These are phyloP conservation scores for Pluvianellus socialis DNA, from an alignment of 2,113 vertebrate genomes.

Conservation along the genomic window DNA sequence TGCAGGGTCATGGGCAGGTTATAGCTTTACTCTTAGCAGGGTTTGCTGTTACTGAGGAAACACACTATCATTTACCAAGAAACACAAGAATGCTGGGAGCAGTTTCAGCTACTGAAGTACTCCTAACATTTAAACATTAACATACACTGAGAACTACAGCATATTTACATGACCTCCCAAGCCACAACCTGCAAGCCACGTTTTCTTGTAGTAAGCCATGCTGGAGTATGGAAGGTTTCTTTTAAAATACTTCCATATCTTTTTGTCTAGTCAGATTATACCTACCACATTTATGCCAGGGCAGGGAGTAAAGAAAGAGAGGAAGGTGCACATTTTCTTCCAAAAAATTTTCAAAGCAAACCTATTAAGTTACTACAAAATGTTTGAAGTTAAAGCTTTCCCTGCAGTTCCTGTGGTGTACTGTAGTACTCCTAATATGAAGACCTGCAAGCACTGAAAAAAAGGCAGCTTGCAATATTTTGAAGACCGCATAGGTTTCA, in stretches of 20 bases:
- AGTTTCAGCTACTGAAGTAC: not conserved
- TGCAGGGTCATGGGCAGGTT: slow-evolving; percentile 60
- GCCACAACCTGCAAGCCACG: not conserved
- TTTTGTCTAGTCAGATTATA: not conserved
- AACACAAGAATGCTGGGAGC: slow-evolving; percentile 5
- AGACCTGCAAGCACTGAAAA: not conserved
- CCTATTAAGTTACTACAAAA: not conserved
- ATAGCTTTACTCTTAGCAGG: not conserved
- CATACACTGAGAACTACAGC: not conserved
- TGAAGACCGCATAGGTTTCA: not conserved
- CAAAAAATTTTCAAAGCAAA: not conserved
- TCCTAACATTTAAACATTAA: slow-evolving; percentile 40
- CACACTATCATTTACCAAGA: slow-evolving; percentile 9
- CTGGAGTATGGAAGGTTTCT: not conserved
- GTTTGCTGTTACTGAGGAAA: slow-evolving; percentile 54
- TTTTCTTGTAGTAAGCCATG: not conserved
- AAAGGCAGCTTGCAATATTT: not conserved
- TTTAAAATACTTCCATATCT: not conserved
- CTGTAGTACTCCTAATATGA: not conserved
- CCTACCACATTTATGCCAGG: not conserved
- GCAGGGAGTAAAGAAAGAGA: not conserved
- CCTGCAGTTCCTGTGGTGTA: not conserved
- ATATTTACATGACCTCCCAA: not conserved
- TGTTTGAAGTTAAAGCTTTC: not conserved
- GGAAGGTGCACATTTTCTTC: not conserved